phyloP scores from a whole-genome alignment of 2,888 invertebrate species.

The Julus scandinavius region DNA sequence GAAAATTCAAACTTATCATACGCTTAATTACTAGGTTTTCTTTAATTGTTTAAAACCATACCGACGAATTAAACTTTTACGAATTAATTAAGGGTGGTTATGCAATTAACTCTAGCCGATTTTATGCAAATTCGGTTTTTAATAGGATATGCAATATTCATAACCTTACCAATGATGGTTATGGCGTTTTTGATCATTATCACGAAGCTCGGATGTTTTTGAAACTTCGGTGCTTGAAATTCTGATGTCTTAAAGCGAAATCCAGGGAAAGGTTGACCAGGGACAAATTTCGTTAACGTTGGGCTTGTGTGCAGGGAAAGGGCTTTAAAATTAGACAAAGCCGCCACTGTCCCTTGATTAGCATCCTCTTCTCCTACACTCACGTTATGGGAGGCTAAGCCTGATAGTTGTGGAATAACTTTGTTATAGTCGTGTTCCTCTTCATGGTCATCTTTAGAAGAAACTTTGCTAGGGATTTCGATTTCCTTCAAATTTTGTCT shows the following conservation, averaged over 20 bases:
- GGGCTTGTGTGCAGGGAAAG: background rate
- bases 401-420: background rate
- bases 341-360: background rate
- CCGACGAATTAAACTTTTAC: no score
- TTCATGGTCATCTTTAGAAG: background rate
- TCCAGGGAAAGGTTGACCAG: background rate
- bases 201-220: background rate
- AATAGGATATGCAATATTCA: background rate
- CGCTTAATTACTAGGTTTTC: no score
- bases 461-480: no score
- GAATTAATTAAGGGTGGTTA: no score
- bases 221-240: background rate
- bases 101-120: no score
- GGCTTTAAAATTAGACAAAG: background rate
- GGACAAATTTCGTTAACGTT: background rate
- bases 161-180: slow-evolving; percentile 17
- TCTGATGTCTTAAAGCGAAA: background rate
- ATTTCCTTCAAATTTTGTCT: background rate
- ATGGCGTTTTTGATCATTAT: slow-evolving; percentile 3
- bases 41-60: no score
- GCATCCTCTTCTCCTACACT: slow-evolving; percentile 36
- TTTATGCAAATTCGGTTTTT: no score
- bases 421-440: background rate
- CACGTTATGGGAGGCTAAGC: background rate
- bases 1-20: no score